Evolutionary conservation across 2,797 vertebrate species (phyloP).

Genomic region (Trachops cirrhosus): DNA sequence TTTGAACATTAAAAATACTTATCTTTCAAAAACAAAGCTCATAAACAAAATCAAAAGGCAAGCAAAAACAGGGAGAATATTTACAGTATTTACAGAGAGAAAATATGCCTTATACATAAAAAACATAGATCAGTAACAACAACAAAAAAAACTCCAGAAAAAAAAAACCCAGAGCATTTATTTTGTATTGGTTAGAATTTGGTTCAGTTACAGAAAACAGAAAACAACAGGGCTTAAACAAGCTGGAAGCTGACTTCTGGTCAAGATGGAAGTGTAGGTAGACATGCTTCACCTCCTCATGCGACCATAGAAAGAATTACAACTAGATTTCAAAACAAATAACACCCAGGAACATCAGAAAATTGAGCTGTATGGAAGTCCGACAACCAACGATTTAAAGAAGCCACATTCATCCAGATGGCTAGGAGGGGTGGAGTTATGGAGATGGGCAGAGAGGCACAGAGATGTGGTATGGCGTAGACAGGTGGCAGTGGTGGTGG

Average conservation of each 20-base stretch:
- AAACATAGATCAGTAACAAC: background rate
- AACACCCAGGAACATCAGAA: background rate
- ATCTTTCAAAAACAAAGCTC: slow-evolving; percentile 37
- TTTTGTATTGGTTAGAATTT: slow-evolving; percentile 10
- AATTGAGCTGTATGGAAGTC: background rate
- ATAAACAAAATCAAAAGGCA: slow-evolving; percentile 9
- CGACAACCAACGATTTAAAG: background rate
- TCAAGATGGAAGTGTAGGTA: background rate
- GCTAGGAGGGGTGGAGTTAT: background rate
- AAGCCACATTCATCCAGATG: background rate
- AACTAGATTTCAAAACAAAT: background rate
- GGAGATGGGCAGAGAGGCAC: background rate
- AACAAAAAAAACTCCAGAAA: background rate
- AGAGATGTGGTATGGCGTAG: no score
- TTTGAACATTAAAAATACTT: slow-evolving; percentile 22
- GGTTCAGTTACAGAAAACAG: background rate
- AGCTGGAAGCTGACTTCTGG: background rate
- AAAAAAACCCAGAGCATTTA: background rate
- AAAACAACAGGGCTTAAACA: background rate
- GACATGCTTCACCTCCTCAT: background rate
- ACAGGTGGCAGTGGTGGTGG: no score
- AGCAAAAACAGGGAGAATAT: background rate
- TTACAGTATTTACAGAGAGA: background rate
- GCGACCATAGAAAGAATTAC: background rate
- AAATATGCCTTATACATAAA: background rate